Evolutionary conservation across 2,888 invertebrate genomes (phyloP).

Genomic region (Parnassius smintheus): DNA sequence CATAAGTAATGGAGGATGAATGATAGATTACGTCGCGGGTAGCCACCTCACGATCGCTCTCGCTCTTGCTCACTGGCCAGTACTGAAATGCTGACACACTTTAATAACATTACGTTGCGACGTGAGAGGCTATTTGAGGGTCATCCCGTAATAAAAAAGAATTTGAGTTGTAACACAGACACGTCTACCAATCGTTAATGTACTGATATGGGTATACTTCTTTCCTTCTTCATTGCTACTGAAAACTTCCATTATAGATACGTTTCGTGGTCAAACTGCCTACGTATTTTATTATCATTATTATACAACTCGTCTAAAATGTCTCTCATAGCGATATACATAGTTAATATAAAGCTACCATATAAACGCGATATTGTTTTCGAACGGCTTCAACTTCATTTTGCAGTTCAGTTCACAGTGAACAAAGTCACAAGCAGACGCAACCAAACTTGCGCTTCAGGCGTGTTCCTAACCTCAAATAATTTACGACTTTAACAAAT

Average conservation of each 20-base stretch:
- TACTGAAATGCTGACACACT: conserved; percentile 79
- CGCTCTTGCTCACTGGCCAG: conserved; percentile 47
- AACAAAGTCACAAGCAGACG: conserved; percentile 61
- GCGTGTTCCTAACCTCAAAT: conserved; percentile 65
- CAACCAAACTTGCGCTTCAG: conserved; percentile 52
- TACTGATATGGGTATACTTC: conserved; percentile 61
- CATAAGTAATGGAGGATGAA: conserved; percentile 82
- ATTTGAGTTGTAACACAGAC: conserved; percentile 69
- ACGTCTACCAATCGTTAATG: conserved; percentile 68
- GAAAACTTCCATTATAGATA: conserved; percentile 27
- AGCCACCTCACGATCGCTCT: conserved; percentile 46
- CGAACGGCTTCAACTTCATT: conserved; percentile 53
- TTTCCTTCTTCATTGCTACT: conserved; percentile 62
- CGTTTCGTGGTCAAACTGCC: no score
- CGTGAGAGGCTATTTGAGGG: conserved; percentile 75
- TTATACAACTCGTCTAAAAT: no score
- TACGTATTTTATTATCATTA: no score
- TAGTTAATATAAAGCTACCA: no score
- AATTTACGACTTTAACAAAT: conserved; percentile 69
- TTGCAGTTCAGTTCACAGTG: conserved; percentile 48
- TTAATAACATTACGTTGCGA: conserved; percentile 78
- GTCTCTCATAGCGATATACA: no score
- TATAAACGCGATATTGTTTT: conserved; percentile 8
- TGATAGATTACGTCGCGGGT: conserved; percentile 74
- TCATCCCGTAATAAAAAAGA: conserved; percentile 72